A percentile compares a stretch with the other conserved stretches of the same genome.
phyloP scores from a whole-genome alignment of 2,797 vertebrate species.

The Microctenopoma lineatum region DNA sequence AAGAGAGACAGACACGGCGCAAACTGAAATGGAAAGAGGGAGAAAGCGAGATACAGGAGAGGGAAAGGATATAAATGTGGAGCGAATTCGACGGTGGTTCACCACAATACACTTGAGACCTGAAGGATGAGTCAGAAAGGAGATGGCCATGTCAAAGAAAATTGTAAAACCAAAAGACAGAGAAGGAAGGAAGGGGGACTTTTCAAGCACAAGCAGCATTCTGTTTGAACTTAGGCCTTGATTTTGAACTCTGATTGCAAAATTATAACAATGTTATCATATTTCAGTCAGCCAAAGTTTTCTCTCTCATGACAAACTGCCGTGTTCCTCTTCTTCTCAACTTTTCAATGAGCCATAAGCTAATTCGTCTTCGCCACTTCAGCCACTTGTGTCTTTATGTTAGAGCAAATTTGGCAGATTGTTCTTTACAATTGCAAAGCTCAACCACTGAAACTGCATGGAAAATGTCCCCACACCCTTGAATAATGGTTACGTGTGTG shows the following conservation, averaged over 20 bases:
- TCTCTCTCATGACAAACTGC: slow-evolving; percentile 25
- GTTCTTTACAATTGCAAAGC: slow-evolving; percentile 62
- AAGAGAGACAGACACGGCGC: slow-evolving; percentile 29
- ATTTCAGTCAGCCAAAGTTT: slow-evolving; percentile 27
- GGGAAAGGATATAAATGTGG: slow-evolving; percentile 56
- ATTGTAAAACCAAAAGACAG: slow-evolving; percentile 52
- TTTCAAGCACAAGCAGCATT: slow-evolving; percentile 48
- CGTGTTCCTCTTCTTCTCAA: not conserved
- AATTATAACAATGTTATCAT: slow-evolving; percentile 30
- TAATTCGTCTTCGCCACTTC: slow-evolving; percentile 51
- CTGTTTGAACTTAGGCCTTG: slow-evolving; percentile 48
- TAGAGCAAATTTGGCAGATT: slow-evolving; percentile 46
- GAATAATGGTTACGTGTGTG: slow-evolving; percentile 58
- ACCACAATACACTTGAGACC: slow-evolving; percentile 71
- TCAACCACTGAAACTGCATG: slow-evolving; percentile 70
- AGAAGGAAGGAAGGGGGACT: slow-evolving; percentile 27
- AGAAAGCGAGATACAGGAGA: slow-evolving; percentile 39
- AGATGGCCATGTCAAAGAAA: slow-evolving; percentile 63
- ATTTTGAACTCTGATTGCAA: slow-evolving; percentile 39
- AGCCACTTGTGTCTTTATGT: slow-evolving; percentile 46
- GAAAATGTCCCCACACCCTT: slow-evolving; percentile 74
- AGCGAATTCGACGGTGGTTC: slow-evolving; percentile 61
- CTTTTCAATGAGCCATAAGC: slow-evolving; percentile 29
- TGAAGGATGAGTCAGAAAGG: slow-evolving; percentile 71
- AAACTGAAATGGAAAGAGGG: slow-evolving; percentile 33